These are phyloP conservation scores for Australoheros scitulus DNA, from an alignment of 2,113 vertebrate genomes.

Conservation along the genomic window DNA sequence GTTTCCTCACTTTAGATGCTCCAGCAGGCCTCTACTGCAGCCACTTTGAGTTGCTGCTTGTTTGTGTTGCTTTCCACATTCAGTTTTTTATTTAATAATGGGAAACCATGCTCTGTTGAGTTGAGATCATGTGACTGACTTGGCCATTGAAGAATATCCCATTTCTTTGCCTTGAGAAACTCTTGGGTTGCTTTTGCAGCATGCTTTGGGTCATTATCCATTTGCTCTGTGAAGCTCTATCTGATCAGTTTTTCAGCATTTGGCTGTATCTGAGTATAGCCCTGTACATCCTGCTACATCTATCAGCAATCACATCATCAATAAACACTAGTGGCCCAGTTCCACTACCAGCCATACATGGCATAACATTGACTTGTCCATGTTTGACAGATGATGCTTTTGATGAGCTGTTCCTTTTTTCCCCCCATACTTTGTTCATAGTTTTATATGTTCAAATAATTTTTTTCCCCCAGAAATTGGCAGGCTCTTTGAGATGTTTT, in stretches of 20 bases:
- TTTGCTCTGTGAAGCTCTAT: neutral
- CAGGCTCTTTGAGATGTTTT: neutral
- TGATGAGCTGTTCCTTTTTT: no score
- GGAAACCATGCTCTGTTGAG: neutral
- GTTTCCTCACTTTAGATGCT: neutral
- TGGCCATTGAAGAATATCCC: neutral
- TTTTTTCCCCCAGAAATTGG: fast-evolving
- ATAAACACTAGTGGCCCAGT: neutral
- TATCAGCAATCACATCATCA: neutral
- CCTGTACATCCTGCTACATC: neutral
- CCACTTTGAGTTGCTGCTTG: neutral
- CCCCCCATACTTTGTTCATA: no score
- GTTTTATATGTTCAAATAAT: neutral
- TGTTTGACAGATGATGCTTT: neutral
- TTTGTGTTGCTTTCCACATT: neutral
- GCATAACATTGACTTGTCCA: neutral
- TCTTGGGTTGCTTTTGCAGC: neutral
- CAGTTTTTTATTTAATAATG: neutral
- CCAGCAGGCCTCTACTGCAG: neutral
- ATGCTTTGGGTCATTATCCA: neutral
- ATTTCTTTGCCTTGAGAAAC: neutral
- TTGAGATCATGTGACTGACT: neutral
- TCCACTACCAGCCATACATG: neutral
- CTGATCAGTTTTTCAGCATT: no score
- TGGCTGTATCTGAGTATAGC: neutral